Evolutionary conservation across 2,113 vertebrate species (phyloP), one percentile per base, ranked within the genome.

Genomic region (Silurus glanis): DNA sequence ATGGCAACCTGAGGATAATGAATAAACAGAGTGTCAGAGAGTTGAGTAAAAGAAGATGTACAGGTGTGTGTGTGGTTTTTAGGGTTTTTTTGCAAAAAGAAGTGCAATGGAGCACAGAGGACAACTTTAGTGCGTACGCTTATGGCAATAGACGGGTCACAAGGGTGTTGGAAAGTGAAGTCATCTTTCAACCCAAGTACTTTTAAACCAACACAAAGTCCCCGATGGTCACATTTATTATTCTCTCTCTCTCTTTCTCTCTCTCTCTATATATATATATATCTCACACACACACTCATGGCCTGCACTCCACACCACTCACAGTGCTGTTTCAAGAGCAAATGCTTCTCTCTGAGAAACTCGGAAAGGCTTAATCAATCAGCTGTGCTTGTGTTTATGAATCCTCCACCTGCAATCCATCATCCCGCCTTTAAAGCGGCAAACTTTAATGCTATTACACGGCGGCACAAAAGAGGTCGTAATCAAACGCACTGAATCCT

Each of bases 331-430:
- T 95, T 92, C 92, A 92, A 92, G 93, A 93, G 93, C 91, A 92
- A 92, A 92, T 91, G 90, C 91, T 69, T 37, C 82, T 76, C 88
- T 82, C 67, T 67, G 69, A 90, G 91, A 93, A 93, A 92, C 90
- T 91, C 88, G 90, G 94, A 85, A 85, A 59, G 83, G 67, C 37
- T 76, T 84, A 84, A 90, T 94, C 93, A 94, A 94, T 95, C 94
- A 94, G 89, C 69, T 83, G 67, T 93, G 93, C 92, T 92, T 91
- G 92, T 94, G 92, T 95, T 94, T 94, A 93, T 92, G 91, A 89
- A 90, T 93, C 91, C 86, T 88, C 83, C 87, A 59, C 85, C 88
- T 90, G 89, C 90, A 92, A 95, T 95, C 93, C 93, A 94, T 94
- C 94, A 94, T 85, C 49, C 58, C n/a, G 23, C 66, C 75, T 85